Percentiles rank a stretch among this genome's conserved stretches.
These are phyloP conservation scores for Epinephelus moara DNA, from an alignment of 2,113 vertebrate genomes.

Conservation along the genomic window DNA sequence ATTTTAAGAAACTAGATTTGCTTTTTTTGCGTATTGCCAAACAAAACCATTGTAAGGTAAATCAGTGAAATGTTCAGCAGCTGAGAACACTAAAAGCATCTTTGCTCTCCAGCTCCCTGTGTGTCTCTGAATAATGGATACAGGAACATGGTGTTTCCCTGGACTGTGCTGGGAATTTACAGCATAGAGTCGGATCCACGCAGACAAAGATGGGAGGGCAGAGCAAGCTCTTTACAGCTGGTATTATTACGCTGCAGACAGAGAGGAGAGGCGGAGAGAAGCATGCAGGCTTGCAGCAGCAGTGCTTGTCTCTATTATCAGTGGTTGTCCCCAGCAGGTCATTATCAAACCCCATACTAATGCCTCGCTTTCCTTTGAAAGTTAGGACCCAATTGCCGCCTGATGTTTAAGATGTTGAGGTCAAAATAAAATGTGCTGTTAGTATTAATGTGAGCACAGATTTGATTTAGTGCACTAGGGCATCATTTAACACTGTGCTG, in stretches of 20 bases:
- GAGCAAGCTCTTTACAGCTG: conserved; percentile 35
- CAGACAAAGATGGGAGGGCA: conserved; percentile 42
- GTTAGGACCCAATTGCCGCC: background rate
- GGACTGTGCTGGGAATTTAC: conserved; percentile 39
- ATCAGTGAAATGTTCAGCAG: conserved; percentile 30
- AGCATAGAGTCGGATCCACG: conserved; percentile 38
- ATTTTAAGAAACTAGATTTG: background rate
- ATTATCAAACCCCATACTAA: conserved; percentile 29
- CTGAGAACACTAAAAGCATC: conserved; percentile 57
- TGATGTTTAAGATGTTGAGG: background rate
- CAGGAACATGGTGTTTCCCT: conserved; percentile 64
- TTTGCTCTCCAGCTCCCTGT: conserved; percentile 19
- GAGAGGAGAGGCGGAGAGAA: conserved; percentile 39
- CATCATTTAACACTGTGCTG: background rate
- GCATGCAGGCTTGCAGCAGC: conserved; percentile 46
- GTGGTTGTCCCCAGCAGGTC: conserved; percentile 20
- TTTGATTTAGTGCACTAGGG: background rate
- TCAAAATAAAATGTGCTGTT: background rate
- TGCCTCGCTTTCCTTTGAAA: background rate
- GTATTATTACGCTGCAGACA: conserved; percentile 37
- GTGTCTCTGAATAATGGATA: conserved; percentile 75
- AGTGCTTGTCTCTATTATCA: conserved; percentile 38
- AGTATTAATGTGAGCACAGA: background rate
- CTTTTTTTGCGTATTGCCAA: background rate
- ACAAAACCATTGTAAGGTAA: conserved; percentile 33